Percentiles rank a stretch among this genome's conserved stretches.
Evolutionary conservation across 2,888 invertebrate genomes (phyloP).

Genomic region (Matsumyia berberina): DNA sequence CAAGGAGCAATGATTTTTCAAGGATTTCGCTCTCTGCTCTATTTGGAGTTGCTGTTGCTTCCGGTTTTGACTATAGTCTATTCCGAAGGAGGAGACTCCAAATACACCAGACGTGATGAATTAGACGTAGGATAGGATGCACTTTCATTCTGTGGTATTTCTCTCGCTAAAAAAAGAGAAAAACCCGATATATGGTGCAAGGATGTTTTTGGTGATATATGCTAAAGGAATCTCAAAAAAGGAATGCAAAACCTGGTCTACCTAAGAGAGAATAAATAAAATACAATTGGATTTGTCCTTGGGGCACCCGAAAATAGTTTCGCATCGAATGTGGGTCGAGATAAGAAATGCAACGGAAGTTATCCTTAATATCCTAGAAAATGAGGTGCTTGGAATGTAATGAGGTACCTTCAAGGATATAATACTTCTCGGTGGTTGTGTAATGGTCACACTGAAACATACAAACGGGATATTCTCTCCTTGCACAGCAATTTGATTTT

Average conservation of each 20-base stretch:
- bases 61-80: constrained; percentile 66
- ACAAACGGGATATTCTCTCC: constrained; percentile 8
- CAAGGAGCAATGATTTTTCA: constrained; percentile 68
- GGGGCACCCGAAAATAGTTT: constrained; percentile 53
- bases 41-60: constrained; percentile 60
- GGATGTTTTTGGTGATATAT: constrained; percentile 55
- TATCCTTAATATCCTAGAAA: constrained; percentile 70
- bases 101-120: constrained; percentile 72
- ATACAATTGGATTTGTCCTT: constrained; percentile 73
- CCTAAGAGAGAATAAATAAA: no score
- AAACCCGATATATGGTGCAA: constrained; percentile 16
- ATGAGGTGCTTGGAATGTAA: constrained; percentile 75
- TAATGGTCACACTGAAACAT: constrained; percentile 34
- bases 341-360: constrained; percentile 65
- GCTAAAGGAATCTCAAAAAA: constrained; percentile 29
- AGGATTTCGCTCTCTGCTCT: constrained; percentile 49
- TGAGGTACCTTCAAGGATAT: constrained; percentile 69
- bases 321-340: constrained; percentile 67
- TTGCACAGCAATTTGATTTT: constrained; percentile 68
- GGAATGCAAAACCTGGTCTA: constrained; percentile 14
- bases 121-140: constrained; percentile 71
- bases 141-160: constrained; percentile 38
- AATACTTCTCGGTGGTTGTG: constrained; percentile 23
- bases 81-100: constrained; percentile 60
- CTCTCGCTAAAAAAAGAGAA: constrained; percentile 8